Conservation (phyloP, 2,113 vertebrate genomes). For the Protobothrops flavoviridis region DNA sequence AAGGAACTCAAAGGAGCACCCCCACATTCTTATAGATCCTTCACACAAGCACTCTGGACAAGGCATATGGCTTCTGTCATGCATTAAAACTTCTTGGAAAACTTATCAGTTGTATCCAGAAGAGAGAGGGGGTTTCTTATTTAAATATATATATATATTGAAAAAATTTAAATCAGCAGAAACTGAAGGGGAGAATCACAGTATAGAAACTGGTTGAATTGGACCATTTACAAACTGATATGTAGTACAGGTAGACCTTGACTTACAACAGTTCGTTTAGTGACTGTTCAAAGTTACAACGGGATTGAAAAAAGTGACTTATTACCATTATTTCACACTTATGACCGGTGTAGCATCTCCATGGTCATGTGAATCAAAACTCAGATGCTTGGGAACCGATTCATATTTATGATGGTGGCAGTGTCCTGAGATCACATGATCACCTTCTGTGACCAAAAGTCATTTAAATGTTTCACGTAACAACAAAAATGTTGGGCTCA, state of each 20-base stretch:
- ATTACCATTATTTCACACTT: neutral
- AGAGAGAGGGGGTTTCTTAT: neutral
- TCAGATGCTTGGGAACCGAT: neutral
- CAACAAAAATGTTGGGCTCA: neutral
- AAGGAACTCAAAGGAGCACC: neutral
- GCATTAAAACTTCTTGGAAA: constrained; percentile 21
- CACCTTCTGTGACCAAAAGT: neutral
- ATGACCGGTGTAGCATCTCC: neutral
- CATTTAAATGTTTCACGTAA: neutral
- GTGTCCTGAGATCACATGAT: neutral
- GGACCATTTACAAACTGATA: fast-evolving
- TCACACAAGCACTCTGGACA: neutral
- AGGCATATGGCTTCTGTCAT: constrained; percentile 48
- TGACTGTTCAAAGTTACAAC: neutral
- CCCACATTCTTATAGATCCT: constrained; percentile 17
- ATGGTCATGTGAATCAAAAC: neutral
- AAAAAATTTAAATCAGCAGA: constrained; percentile 16
- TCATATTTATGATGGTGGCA: neutral
- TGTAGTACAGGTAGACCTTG: neutral
- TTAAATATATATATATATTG: constrained; percentile 16
- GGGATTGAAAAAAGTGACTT: neutral
- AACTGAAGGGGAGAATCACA: neutral
- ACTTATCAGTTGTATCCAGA: constrained; percentile 19
- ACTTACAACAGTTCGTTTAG: neutral
- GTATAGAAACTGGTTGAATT: neutral